phyloP scores from a whole-genome alignment of 2,888 invertebrate species.

The Orthonychiurus folsomi region DNA sequence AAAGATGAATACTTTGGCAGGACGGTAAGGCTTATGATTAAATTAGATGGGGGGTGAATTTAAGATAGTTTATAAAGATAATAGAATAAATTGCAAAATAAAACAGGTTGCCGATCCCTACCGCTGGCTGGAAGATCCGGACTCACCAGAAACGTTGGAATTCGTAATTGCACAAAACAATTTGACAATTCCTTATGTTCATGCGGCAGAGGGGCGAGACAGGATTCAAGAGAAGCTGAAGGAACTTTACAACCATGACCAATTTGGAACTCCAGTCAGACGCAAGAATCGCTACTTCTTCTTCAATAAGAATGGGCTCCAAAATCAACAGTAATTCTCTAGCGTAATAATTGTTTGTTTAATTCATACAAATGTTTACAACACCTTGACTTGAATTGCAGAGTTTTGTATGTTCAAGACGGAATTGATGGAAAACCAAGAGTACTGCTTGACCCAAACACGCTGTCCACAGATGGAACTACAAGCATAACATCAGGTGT shows the following conservation, averaged over 20 bases:
- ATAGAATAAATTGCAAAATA: constrained; percentile 25
- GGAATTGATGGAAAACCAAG: constrained; percentile 62
- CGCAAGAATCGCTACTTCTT: constrained; percentile 82
- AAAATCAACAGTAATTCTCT: constrained; percentile 74
- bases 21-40: too few species aligned
- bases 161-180: constrained; percentile 87
- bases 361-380: too few species aligned
- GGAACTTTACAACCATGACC: constrained; percentile 92
- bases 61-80: neutral
- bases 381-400: neutral
- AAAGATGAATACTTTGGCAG: constrained; percentile 72
- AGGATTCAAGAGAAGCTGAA: constrained; percentile 70
- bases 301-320: constrained; percentile 85
- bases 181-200: constrained; percentile 74
- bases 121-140: constrained; percentile 94
- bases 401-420: constrained; percentile 82
- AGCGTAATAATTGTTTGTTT: neutral
- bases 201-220: constrained; percentile 61
- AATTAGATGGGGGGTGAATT: neutral
- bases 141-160: constrained; percentile 76
- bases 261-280: constrained; percentile 76
- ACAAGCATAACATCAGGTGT: constrained; percentile 63
- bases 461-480: constrained; percentile 80
- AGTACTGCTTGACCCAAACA: constrained; percentile 92
- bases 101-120: constrained; percentile 84